phyloP scores from a whole-genome alignment of 1,140 invertebrate genomes.

The Halesus radiatus region DNA sequence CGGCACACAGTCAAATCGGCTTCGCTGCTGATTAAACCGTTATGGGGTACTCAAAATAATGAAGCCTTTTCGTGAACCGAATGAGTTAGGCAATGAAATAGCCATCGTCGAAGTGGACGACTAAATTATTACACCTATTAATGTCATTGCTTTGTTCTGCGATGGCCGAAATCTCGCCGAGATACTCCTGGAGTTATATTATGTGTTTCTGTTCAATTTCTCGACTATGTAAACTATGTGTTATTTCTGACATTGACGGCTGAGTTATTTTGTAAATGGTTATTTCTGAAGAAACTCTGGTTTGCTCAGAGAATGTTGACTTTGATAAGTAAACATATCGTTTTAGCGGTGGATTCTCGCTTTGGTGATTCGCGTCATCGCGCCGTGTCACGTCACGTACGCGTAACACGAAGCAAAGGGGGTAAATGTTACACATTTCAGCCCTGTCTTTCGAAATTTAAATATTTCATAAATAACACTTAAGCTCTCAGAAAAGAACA shows the following conservation, averaged over 20 bases:
- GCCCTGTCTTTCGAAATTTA: no score
- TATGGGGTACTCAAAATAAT: conserved; percentile 24
- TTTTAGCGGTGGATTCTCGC: no score
- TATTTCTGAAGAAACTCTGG: conserved; percentile 1
- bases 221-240: background rate
- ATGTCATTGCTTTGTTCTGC: conserved; percentile 27
- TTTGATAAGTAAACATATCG: background rate
- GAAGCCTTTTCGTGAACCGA: background rate
- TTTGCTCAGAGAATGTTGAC: background rate
- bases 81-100: conserved; percentile 6
- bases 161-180: background rate
- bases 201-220: conserved; percentile 20
- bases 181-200: background rate
- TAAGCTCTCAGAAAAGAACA: no score
- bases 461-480: no score
- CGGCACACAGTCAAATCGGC: background rate
- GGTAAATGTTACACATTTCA: no score
- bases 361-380: no score
- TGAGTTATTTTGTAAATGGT: background rate
- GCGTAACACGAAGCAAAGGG: no score
- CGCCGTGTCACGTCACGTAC: no score
- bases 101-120: background rate
- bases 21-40: conserved; percentile 7
- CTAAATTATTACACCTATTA: background rate
- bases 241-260: background rate